phyloP scores from a whole-genome alignment of 2,888 invertebrate species.

The Lycophotia porphyrea region DNA sequence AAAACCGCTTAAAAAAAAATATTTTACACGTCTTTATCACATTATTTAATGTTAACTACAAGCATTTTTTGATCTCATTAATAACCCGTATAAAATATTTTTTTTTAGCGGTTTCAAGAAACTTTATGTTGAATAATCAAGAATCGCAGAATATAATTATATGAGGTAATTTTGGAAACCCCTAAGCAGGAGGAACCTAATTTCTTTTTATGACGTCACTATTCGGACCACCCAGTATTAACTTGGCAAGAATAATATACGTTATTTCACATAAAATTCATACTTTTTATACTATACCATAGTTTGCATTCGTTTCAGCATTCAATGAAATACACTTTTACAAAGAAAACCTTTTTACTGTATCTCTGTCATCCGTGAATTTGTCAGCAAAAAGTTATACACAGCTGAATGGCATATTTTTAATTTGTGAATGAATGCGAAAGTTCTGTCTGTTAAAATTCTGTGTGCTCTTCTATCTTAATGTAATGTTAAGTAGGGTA shows the following conservation, averaged over 20 bases:
- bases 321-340: slow-evolving; percentile 3
- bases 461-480: no score
- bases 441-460: no score
- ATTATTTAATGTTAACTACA: no score
- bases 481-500: no score
- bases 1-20: no score
- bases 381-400: slow-evolving; percentile 6
- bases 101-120: no score
- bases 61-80: no score
- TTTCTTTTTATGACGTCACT: background rate
- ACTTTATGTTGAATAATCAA: no score
- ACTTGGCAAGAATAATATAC: background rate
- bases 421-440: slow-evolving; percentile 7
- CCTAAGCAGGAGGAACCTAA: no score
- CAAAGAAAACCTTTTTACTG: slow-evolving; percentile 15
- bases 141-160: background rate
- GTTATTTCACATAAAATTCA: background rate
- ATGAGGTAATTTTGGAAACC: background rate
- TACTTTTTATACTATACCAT: background rate
- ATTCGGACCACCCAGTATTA: background rate
- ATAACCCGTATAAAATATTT: no score
- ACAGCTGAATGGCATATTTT: background rate
- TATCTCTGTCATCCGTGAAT: slow-evolving; percentile 2
- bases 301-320: background rate
- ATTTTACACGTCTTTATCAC: no score